A percentile compares a stretch with the other conserved stretches of the same genome.
These are phyloP conservation scores for Colinus virginianus DNA, from an alignment of 2,113 vertebrate species.

Conservation along the genomic window DNA sequence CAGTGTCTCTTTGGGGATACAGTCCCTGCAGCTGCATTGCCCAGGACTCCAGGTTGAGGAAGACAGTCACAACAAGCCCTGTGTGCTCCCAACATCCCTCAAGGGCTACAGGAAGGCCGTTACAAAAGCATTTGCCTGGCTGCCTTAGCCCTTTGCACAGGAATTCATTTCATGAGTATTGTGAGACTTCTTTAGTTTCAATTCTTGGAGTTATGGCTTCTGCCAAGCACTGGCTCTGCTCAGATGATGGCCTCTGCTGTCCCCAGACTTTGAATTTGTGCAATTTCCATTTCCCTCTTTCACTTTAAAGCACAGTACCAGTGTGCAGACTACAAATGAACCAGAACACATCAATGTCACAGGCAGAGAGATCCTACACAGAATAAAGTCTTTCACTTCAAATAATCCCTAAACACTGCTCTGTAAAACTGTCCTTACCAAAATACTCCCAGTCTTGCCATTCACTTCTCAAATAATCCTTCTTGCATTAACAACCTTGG, in stretches of 20 bases:
- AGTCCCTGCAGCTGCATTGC: not conserved
- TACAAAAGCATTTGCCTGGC: not conserved
- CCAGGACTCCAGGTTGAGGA: not conserved
- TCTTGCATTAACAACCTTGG: not conserved
- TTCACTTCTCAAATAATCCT: not conserved
- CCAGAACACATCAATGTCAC: not conserved
- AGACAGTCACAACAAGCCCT: not conserved
- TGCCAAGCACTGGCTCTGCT: not conserved
- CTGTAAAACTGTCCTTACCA: not conserved
- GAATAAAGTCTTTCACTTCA: not conserved
- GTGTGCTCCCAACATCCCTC: not conserved
- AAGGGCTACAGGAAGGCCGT: not conserved
- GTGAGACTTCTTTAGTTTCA: not conserved
- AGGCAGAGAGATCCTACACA: not conserved
- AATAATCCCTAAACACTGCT: not conserved
- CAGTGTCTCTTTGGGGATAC: not conserved
- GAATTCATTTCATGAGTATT: slow-evolving; percentile 19
- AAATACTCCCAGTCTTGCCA: not conserved
- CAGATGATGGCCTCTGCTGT: not conserved
- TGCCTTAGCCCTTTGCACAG: not conserved
- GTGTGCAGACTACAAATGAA: not conserved
- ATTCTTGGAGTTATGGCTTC: not conserved
- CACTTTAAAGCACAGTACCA: not conserved
- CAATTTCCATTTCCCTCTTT: not conserved
- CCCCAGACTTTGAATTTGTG: not conserved